phyloP scores from a whole-genome alignment of 2,113 vertebrate species.

The Elephantulus edwardii region DNA sequence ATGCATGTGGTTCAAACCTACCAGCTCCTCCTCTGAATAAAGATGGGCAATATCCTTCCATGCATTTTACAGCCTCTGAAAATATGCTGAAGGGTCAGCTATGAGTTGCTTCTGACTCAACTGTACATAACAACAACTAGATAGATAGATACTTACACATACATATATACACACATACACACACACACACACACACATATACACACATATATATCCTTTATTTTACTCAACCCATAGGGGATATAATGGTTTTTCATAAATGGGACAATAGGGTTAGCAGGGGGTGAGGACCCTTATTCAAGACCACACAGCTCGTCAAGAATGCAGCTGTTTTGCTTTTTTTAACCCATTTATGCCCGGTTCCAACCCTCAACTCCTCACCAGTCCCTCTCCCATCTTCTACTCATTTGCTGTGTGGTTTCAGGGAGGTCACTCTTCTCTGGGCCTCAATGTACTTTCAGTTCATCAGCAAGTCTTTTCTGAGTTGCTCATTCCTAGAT shows the following conservation, averaged over 20 bases:
- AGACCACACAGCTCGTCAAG: neutral
- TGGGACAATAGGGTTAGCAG: neutral
- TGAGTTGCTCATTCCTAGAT: neutral
- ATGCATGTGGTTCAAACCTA: too few relatives aligned
- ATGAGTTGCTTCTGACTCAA: too few relatives aligned
- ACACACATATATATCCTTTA: fast-evolving
- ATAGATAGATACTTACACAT: too few relatives aligned
- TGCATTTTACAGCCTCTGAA: too few relatives aligned
- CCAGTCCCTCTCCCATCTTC: neutral
- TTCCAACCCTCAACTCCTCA: neutral
- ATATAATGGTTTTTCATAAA: neutral
- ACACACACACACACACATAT: too few relatives aligned
- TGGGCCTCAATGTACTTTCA: neutral
- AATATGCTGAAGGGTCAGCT: too few relatives aligned
- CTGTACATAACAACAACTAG: too few relatives aligned
- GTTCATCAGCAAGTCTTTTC: neutral
- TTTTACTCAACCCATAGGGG: neutral
- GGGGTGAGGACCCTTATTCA: too few relatives aligned
- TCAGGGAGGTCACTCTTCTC: neutral
- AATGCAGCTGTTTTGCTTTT: neutral
- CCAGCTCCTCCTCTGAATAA: too few relatives aligned
- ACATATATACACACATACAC: too few relatives aligned
- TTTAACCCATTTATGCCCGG: neutral
- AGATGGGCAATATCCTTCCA: too few relatives aligned
- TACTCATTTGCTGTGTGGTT: neutral